Evolutionary conservation across 2,797 vertebrate genomes (phyloP), one percentile per base, ranked within the genome.

Genomic region (Eidolon dupreanum): DNA sequence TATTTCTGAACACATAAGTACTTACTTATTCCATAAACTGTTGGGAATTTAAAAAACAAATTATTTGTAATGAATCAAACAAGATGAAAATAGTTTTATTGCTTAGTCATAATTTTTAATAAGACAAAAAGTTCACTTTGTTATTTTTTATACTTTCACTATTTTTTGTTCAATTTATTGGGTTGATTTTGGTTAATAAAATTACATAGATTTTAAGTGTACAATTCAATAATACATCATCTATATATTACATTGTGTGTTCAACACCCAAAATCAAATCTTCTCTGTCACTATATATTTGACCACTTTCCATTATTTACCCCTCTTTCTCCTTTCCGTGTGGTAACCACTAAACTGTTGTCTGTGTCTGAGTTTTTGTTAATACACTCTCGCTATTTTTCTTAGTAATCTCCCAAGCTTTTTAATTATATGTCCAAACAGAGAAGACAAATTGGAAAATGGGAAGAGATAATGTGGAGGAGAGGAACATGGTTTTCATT

Each of bases 71-170:
- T 51, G n/a, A 95, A 71, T 68, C 10, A 66, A 46, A 90, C 28
- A 43, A 53, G 17, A 71, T 84, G 8, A 38, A 90, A 90, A 61
- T 6, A 51, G 2, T n/a, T 65, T 83, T 63, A 8, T 74, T 36
- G 28, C 66, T 93, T 88, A 66, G n/a, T 84, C 26, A 75, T 75
- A 24, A 63, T 84, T 97, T 88, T 73, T 92, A 85, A 19, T 46
- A 46, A 86, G n/a, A 82, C 4, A 65, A 82, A 89, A 49, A 36
- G 78, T 96, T 94, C n/a, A 22, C 16, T 63, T 77, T 87, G 13
- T 65, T 53, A 68, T 75, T 66, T 71, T 63, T 4, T 41, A 19
- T 79, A 6, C 53, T 59, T 79, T 20, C 36, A 41, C 53, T 28
- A 49, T 49, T 49, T 49, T 49, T 49, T 49, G 15, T 49, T 49